Evolutionary conservation across 2,888 invertebrate genomes (phyloP), one percentile per base, ranked within the genome.

Genomic region (Pyrrhia umbra): DNA sequence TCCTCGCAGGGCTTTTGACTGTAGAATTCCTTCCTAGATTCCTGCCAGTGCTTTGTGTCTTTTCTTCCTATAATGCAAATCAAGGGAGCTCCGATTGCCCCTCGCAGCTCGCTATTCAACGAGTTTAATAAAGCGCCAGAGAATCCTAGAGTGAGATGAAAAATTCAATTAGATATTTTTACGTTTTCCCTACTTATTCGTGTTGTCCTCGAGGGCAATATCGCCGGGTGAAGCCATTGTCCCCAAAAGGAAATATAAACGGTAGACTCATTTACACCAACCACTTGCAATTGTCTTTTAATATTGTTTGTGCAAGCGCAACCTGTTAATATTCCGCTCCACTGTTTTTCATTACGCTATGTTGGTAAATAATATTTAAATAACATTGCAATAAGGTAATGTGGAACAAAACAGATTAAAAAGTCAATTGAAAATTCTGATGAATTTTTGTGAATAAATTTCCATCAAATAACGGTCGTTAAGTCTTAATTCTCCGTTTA

Each of bases 121-220:
- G 83, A 85, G 84, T 89, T 90, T 89, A 90, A 89, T 91, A 90
- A 89, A 90, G 86, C 82, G 80, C 80, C 74, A 67, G 80, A 81
- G 80, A 83, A 85, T 85, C 81, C 80, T 85, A 85, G 87, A 84
- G 80, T 82, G 80, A 83, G 77, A 90, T 90, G 87, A 90, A 90
- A 91, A 90, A 91, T 92, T 91, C 90, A 90, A 92, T 91, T 90
- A 89, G 85, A 88, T 89, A 85, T 88, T 88, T 87, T 87, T 85
- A 85, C 82, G 81, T 84, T 83, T 81, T 75, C 72, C 64, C 66
- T 78, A 82, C 82, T 87, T 85, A 86, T 81, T 84, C 70, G 71
- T 79, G 78, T 85, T 84, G 85, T 87, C 82, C 80, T 83, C 82
- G 66, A 63, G 79, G 79, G 85, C 73, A 80, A 88, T 89, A 88